These are phyloP conservation scores for Latrodectus geometricus DNA, from an alignment of 1,140 invertebrate species.

Conservation along the genomic window DNA sequence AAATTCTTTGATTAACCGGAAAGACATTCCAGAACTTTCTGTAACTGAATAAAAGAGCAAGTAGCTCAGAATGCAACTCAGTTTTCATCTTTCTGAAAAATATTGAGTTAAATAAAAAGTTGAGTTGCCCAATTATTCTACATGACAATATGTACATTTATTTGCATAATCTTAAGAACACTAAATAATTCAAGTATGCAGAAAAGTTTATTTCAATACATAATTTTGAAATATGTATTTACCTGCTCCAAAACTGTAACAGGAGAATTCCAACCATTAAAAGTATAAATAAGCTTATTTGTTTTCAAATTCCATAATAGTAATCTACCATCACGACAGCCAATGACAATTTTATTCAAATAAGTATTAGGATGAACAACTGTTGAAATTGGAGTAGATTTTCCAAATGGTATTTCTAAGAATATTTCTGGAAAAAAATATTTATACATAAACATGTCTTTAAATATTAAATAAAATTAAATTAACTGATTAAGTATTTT, in stretches of 20 bases:
- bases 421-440: conserved; percentile 17
- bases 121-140: too few relatives aligned
- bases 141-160: too few relatives aligned
- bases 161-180: too few relatives aligned
- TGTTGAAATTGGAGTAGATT: conserved; percentile 80
- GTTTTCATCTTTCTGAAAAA: too few relatives aligned
- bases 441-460: not conserved
- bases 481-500: too few relatives aligned
- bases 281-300: conserved; percentile 81
- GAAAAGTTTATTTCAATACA: too few relatives aligned
- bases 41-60: too few relatives aligned
- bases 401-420: conserved; percentile 64
- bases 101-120: too few relatives aligned
- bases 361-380: conserved; percentile 92
- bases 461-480: not conserved
- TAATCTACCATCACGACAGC: conserved; percentile 85
- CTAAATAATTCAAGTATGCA: too few relatives aligned
- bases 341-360: conserved; percentile 94
- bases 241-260: conserved; percentile 80
- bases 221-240: conserved; percentile 2
- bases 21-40: too few relatives aligned
- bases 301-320: conserved; percentile 92
- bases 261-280: conserved; percentile 80
- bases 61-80: too few relatives aligned
- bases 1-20: too few relatives aligned